These are phyloP conservation scores for Mimumesa dahlbomi DNA, from an alignment of 2,888 invertebrate genomes.

Conservation along the genomic window DNA sequence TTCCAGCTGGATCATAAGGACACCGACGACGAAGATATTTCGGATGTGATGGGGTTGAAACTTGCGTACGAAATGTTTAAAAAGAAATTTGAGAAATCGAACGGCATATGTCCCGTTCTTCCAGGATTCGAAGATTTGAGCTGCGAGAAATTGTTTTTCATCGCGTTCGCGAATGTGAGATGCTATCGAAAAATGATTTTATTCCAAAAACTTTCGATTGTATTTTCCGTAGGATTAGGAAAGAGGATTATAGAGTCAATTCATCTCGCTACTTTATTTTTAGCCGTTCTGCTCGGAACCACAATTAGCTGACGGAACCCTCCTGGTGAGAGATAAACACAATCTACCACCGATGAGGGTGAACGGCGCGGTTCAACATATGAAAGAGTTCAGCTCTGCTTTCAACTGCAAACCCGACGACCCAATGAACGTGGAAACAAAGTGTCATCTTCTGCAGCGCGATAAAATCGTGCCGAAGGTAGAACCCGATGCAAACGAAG, in stretches of 20 bases:
- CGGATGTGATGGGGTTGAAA: slow-evolving; percentile 4
- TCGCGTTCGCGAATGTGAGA: slow-evolving; percentile 10
- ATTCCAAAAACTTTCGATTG: no score
- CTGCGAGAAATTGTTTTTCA: slow-evolving; percentile 10
- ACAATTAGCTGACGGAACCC: no score
- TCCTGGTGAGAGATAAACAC: no score
- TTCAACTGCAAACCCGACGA: not conserved
- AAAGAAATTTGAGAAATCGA: not conserved
- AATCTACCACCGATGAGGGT: not conserved
- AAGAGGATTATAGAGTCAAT: no score
- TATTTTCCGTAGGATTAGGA: no score
- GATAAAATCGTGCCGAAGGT: no score
- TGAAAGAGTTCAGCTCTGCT: not conserved
- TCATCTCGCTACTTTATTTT: no score
- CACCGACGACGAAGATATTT: not conserved
- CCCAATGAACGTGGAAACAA: not conserved
- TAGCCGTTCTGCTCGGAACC: no score
- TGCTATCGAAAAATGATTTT: no score
- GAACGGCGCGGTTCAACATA: not conserved
- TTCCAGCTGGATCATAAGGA: no score
- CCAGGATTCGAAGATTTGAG: not conserved
- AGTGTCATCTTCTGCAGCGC: not conserved
- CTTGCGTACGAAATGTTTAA: not conserved
- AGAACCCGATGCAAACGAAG: no score
- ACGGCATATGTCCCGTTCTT: not conserved